Base-by-base conservation (phyloP, 2,888 invertebrate species). In the Thelaira solivaga region DNA sequence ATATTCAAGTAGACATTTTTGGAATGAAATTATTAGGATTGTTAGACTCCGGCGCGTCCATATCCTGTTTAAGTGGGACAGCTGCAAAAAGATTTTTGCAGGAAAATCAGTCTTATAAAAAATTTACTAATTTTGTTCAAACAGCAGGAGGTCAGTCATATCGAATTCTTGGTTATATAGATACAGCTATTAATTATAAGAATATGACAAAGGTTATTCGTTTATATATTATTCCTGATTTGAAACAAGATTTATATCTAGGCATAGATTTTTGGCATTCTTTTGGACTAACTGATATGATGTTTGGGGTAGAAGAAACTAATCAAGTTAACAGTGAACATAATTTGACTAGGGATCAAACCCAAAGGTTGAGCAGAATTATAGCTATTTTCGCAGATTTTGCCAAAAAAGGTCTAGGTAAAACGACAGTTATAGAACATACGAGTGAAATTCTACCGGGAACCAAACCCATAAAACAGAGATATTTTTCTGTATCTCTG, bases 401-500 rank as follows among this genome's bases (percentile, higher is more conserved):
- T 31, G 31, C 3, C 8, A 6, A 31, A 31, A 31, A 31, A 8
- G 43, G 59, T 10, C 45, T 61, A 20, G 59, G 59, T 16, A 59
- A 10, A 45, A 59, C 45, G 4, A 8, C 43, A 10, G 16, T 59
- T 20, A 16, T 59, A 2, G 59, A 59, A 45, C 59, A 59, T 59
- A 24, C 39, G 2, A 57, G 39, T 22, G 39, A 57, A 39, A 24
- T 57, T n/a, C 1, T n/a, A 1, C 22, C 22, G 22, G 45, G n/a
- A 11, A 24, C 16, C 2, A 43, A 45, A 10, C 61, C 61, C 2
- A 26, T 61, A 18, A 61, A 61, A 18, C 45, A 61, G 16, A 43
- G 61, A 8, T 61, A 61, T n/a, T 61, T 61, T 45, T 61, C 45
- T 7, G 61, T 61, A 0, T 45, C 31, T 4, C 61, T 31, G 10